Conservation (phyloP, 1,140 invertebrate species). For the Homarus americanus region DNA sequence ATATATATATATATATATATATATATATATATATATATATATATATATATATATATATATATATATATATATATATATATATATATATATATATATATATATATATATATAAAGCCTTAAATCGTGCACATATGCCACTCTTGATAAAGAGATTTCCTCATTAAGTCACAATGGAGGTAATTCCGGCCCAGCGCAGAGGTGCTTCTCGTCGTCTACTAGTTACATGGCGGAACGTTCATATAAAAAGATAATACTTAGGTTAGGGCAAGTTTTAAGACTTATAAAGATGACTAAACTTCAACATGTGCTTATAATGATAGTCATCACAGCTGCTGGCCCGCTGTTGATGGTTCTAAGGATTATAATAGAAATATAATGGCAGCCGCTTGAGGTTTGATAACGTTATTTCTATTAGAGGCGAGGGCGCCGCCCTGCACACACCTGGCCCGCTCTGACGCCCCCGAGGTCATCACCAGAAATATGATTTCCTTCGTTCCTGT, state of each 20-base stretch:
- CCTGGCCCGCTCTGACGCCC: background rate
- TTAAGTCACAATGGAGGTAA: background rate
- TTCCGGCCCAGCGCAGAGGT: background rate
- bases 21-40: background rate
- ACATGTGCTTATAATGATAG: background rate
- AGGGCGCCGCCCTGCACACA: background rate
- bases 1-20: background rate
- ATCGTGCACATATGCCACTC: background rate
- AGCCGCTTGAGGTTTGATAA: background rate
- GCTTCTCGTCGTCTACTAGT: background rate
- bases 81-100: background rate
- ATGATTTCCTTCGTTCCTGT: background rate
- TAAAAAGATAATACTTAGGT: background rate
- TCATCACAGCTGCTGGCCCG: background rate
- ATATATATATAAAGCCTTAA: background rate
- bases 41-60: background rate
- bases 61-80: background rate
- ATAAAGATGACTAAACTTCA: background rate
- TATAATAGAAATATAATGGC: background rate
- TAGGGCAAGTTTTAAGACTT: background rate
- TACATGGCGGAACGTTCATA: background rate
- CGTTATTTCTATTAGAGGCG: background rate
- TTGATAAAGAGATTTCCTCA: constrained; percentile 1
- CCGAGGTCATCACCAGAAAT: background rate
- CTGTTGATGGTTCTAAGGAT: background rate